Evolutionary conservation across 2,113 vertebrate genomes (phyloP).

Genomic region (Okapia johnstoni): DNA sequence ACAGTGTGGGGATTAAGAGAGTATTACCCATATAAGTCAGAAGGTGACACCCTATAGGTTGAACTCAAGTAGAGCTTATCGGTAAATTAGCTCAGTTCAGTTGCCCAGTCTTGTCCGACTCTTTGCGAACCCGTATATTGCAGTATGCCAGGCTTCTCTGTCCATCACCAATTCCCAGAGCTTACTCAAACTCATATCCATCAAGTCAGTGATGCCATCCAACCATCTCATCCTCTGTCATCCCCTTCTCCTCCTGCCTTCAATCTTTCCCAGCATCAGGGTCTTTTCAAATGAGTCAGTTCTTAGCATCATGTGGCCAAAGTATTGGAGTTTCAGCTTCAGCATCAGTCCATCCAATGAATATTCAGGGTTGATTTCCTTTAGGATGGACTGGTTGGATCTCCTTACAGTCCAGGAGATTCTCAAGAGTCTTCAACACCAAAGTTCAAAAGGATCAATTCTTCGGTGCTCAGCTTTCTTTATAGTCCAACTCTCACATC

Average conservation of each 20-base stretch:
- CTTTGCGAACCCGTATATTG: not conserved
- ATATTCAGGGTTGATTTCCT: not conserved
- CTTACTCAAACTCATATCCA: not conserved
- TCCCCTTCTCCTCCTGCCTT: not conserved
- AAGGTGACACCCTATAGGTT: not conserved
- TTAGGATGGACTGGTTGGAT: not conserved
- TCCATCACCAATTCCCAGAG: not conserved
- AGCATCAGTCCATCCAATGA: not conserved
- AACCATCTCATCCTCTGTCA: not conserved
- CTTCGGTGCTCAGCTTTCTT: not conserved
- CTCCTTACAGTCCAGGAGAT: not conserved
- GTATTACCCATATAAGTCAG: not conserved
- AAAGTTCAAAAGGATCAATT: not conserved
- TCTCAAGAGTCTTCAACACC: not conserved
- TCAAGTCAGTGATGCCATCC: not conserved
- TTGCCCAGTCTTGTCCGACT: not conserved
- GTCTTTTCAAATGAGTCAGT: not conserved
- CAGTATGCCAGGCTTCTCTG: not conserved
- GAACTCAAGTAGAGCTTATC: not conserved
- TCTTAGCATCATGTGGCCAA: not conserved
- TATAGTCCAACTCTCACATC: not conserved
- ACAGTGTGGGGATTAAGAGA: not conserved
- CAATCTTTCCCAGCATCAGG: not conserved
- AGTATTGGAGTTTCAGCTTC: not conserved
- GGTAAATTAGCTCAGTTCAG: not conserved